Evolutionary conservation across 2,888 invertebrate species (phyloP), one percentile per base, ranked within the genome.

Genomic region (Leptopilina syphax): DNA sequence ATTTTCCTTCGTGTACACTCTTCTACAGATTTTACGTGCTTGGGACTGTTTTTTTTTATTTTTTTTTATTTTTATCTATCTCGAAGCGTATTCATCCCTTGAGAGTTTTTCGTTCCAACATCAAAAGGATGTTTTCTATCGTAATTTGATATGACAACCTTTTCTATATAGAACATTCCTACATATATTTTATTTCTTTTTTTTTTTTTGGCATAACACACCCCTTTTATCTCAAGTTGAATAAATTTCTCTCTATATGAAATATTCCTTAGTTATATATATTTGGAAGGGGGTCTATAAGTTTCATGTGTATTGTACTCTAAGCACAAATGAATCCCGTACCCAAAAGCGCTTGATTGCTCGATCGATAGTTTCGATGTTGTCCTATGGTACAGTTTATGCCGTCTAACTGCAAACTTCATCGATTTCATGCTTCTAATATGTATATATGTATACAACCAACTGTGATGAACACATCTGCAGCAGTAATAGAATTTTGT

Each of bases 111-210:
- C 54, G 27, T 70, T 70, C 50, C 70, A 70, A 70, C 50, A 27
- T 54, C 70, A 18, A 68, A 18, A 12, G 50, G 27, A 50, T 70
- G 54, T 54, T 70, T 70, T n/a, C 70, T 54, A 54, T 70, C 54
- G 54, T 70, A 70, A 70, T 70, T 54, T 27, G 70, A 70, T 54
- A 70, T 70, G 70, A 70, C 54, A 54, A 68, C 24, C 68, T 70
- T 24, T 54, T 9, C 12, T 50, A 10, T 50, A 50, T 54, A 70
- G 27, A 54, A 70, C 24, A 70, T 50, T 27, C 27, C 70, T 54
- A 70, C 50, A 12, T 50, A 13, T 8, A 50, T 68, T 12, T 34
- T 34, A 2, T 2, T 34, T 34, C 18, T 34, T 34, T 34, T 34
- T 34, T 34, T 34, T 3, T 34, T 34, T 34, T 34, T 34, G 34